Evolutionary conservation across 2,113 vertebrate species (phyloP).

Genomic region (Pelmatolapia mariae): DNA sequence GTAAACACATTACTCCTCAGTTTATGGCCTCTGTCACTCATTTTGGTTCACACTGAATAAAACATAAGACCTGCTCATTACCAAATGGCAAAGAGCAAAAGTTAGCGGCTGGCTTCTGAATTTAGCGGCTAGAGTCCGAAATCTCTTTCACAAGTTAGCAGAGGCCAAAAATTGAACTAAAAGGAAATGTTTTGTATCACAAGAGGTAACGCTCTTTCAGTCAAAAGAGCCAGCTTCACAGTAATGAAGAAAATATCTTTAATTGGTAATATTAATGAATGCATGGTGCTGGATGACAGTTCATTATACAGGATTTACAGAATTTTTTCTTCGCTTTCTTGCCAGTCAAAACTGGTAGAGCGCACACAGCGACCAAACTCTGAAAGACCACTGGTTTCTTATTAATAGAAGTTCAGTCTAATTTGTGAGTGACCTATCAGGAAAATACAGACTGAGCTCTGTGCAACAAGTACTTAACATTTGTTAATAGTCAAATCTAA

Average conservation of each 20-base stretch:
- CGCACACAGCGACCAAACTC: accelerated
- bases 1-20: not conserved
- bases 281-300: not conserved
- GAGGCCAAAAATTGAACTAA: not conserved
- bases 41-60: not conserved
- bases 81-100: not conserved
- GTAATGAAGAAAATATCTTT: not conserved
- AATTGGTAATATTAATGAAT: not conserved
- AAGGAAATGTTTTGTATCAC: not conserved
- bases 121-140: not conserved
- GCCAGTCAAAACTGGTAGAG: not conserved
- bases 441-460: not conserved
- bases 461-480: not conserved
- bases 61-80: not conserved
- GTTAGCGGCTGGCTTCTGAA: not conserved
- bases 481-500: not conserved
- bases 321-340: accelerated
- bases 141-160: not conserved
- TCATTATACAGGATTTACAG: not conserved
- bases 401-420: not conserved
- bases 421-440: not conserved
- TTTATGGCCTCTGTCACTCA: not conserved
- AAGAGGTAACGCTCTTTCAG: not conserved
- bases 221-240: not conserved
- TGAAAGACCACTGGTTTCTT: not conserved